Conservation (phyloP, 2,113 vertebrate genomes). For the Potamarius usumacintae region DNA sequence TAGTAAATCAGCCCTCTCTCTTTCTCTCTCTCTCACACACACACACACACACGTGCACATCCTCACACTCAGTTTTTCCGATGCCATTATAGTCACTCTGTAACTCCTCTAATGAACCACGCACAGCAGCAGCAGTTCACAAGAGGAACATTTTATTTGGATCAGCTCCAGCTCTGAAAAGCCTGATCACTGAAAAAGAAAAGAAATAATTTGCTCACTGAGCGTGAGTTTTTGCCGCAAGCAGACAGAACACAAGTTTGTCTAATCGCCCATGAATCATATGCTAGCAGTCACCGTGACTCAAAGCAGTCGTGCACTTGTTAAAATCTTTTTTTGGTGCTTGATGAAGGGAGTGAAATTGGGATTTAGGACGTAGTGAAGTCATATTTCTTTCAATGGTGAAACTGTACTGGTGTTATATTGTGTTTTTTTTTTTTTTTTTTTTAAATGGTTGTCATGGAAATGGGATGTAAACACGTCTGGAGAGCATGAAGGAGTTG, state of each 20-base stretch:
- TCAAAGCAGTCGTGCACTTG: constrained; percentile 38
- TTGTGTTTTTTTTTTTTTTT: not conserved
- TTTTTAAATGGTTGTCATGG: not conserved
- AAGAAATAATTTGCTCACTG: constrained; percentile 41
- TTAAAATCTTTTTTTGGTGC: not conserved
- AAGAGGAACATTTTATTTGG: not conserved
- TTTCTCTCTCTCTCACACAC: not conserved
- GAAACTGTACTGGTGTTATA: not conserved
- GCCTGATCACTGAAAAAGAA: constrained; percentile 41
- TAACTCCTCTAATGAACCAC: not conserved
- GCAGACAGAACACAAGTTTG: constrained; percentile 51
- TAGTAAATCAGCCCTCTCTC: not conserved
- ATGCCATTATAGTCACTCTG: not conserved
- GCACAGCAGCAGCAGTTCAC: constrained; percentile 7
- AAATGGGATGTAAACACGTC: not conserved
- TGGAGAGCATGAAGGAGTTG: not conserved
- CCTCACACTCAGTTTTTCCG: not conserved
- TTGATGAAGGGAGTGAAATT: not conserved
- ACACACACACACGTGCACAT: not conserved
- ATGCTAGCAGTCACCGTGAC: constrained; percentile 61
- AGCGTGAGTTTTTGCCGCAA: constrained; percentile 50
- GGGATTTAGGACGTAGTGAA: not conserved
- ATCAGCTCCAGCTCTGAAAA: constrained; percentile 40
- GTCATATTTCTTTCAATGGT: not conserved
- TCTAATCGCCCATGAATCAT: constrained; percentile 67